phyloP scores from a whole-genome alignment of 92 coral and sea anemone genomes.

The Zoanthus sansibaricus region DNA sequence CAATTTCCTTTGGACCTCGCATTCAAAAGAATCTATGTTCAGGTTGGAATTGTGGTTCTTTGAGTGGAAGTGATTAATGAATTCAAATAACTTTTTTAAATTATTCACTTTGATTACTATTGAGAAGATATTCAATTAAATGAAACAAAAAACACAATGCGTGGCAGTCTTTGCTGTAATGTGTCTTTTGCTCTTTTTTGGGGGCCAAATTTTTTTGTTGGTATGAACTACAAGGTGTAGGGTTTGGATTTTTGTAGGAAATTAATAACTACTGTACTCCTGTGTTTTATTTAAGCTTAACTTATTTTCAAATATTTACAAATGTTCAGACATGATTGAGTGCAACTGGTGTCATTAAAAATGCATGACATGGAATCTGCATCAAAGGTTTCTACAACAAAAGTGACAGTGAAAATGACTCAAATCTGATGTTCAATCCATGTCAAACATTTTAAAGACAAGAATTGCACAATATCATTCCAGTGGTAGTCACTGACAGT shows the following conservation, averaged over 20 bases:
- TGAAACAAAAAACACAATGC: slow-evolving; percentile 1
- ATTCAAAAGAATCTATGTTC: slow-evolving; percentile 13
- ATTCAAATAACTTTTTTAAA: neutral
- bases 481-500: too few species aligned
- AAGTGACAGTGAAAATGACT: too few species aligned
- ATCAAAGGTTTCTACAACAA: too few species aligned
- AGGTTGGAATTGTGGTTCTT: slow-evolving; percentile 9
- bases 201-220: neutral
- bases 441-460: too few species aligned
- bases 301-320: neutral
- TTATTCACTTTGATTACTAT: slow-evolving; percentile 8
- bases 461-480: too few species aligned
- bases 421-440: too few species aligned
- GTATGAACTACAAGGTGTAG: neutral
- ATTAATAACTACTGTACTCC: neutral
- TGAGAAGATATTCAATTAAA: neutral
- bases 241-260: neutral
- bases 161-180: slow-evolving; percentile 25
- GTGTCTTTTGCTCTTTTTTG: slow-evolving; percentile 12
- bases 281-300: neutral
- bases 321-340: neutral
- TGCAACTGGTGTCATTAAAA: too few species aligned
- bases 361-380: too few species aligned
- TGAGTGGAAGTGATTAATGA: slow-evolving; percentile 3
- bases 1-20: slow-evolving; percentile 13